phyloP scores from a whole-genome alignment of 2,113 vertebrate species.

The Gasterosteus nipponicus region DNA sequence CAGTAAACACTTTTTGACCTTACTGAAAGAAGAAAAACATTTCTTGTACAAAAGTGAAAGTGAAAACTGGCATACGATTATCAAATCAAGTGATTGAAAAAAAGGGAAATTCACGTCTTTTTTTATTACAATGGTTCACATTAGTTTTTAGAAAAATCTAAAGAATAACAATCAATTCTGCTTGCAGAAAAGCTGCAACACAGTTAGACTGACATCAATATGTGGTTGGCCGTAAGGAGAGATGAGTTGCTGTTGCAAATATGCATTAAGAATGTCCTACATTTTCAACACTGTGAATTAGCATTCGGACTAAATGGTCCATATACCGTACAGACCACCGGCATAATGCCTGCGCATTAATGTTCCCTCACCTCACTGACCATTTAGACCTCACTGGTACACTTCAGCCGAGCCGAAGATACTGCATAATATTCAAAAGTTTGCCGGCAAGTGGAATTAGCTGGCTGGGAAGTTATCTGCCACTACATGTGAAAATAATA shows the following conservation, averaged over 20 bases:
- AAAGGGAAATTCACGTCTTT: no score
- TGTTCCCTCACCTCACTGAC: constrained; percentile 22
- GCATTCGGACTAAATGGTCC: constrained; percentile 39
- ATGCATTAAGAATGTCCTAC: constrained; percentile 54
- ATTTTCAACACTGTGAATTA: constrained; percentile 45
- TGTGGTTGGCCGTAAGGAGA: constrained; percentile 39
- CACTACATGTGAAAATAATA: constrained; percentile 2
- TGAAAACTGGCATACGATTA: no score
- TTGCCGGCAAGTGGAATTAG: constrained; percentile 5
- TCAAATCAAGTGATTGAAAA: neutral
- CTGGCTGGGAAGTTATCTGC: constrained; percentile 24
- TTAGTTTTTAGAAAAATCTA: constrained; percentile 6
- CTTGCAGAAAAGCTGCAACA: constrained; percentile 34
- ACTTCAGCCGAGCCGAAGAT: constrained; percentile 23
- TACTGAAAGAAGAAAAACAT: no score
- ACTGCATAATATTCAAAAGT: constrained; percentile 25
- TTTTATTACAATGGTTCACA: constrained; percentile 19
- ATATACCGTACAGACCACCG: constrained; percentile 29
- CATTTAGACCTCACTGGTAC: constrained; percentile 24
- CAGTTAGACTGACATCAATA: constrained; percentile 31
- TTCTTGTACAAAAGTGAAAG: no score
- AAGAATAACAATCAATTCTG: constrained; percentile 21
- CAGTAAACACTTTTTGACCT: no score
- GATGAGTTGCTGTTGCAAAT: constrained; percentile 49
- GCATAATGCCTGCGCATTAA: constrained; percentile 8